Evolutionary conservation across 1,140 invertebrate genomes (phyloP), one percentile per base, ranked within the genome.

Genomic region (Tribolium madens): DNA sequence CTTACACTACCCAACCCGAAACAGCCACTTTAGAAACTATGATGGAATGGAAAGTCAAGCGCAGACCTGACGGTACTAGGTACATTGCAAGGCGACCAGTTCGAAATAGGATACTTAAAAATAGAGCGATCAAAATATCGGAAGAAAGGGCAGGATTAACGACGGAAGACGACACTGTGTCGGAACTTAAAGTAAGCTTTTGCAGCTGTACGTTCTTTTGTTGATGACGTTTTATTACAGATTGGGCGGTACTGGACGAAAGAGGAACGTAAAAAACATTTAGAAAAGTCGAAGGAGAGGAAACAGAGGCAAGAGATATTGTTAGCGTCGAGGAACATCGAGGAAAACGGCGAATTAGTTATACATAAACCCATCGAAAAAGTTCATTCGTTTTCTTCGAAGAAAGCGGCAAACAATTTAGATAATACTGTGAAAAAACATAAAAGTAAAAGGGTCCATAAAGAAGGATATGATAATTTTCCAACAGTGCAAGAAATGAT

Each of bases 31-130:
- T 82, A 47, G 88, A 89, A 46, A 85, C 87, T 0, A 86, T 87
- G 64, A 93, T 93, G 92, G 92, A 93, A 76, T 94, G 93, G 93
- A 93, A 95, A 83, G 93, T 95, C 0, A 95, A 95, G 81, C 88
- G 92, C 21, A 86, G 93, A 60, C 90, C 93, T 1, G 94, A 95
- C 83, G 94, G 94, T 2, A 91, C 92, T 0, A 87, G 94, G 46
- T 95, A 95, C 83, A 94, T 95, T 78, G 93, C 93, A 0, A 87
- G 92, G 36, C 85, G 93, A 14, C 92, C 93, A 3, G 89, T 93
- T 0, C 86, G 93, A 36, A 93, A 90, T 85, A 88, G 91, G 75
- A 87, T 93, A 33, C 84, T 93, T 17, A 92, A 91, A 81, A 93
- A 93, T 80, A 83, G 93, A 18, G 92, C 92, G 13, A 86, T 91